phyloP scores from a whole-genome alignment of 2,113 vertebrate species.

The Thunnus thynnus region DNA sequence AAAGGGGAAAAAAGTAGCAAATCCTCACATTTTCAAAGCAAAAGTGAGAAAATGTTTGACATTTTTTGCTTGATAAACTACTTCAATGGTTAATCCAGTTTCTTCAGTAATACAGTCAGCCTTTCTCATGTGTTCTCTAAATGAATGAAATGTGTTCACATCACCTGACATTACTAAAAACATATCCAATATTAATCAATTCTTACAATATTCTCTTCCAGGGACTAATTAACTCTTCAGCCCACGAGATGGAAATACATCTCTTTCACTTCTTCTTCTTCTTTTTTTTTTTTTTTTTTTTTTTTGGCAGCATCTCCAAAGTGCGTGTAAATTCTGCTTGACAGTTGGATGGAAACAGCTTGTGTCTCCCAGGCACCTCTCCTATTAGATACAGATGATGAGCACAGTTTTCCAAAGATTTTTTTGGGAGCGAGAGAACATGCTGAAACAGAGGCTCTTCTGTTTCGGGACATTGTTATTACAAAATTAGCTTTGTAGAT shows the following conservation, averaged over 20 bases:
- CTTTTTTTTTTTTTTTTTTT: constrained; percentile 25
- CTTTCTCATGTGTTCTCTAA: not conserved
- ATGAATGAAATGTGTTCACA: constrained; percentile 29
- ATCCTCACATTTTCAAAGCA: too few species aligned
- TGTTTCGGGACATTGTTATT: constrained; percentile 55
- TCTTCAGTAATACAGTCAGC: not conserved
- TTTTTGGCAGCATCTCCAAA: constrained; percentile 52
- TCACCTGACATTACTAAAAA: constrained; percentile 22
- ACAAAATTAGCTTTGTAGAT: constrained; percentile 59
- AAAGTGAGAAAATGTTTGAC: too few species aligned
- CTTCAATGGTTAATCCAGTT: not conserved
- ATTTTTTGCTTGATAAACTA: too few species aligned
- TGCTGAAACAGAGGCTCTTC: constrained; percentile 40
- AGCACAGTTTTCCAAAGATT: constrained; percentile 51
- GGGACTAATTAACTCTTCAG: constrained; percentile 56
- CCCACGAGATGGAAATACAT: constrained; percentile 51
- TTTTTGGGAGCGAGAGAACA: constrained; percentile 8
- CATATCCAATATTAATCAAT: constrained; percentile 12
- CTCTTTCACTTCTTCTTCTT: constrained; percentile 32
- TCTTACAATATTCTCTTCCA: constrained; percentile 41
- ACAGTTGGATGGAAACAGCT: constrained; percentile 70
- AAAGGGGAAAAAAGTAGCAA: too few species aligned
- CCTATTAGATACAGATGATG: constrained; percentile 68
- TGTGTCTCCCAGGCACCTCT: constrained; percentile 58
- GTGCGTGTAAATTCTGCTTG: constrained; percentile 60